phyloP scores from a whole-genome alignment of 2,113 vertebrate species.

The Rhadina sibilatrix region DNA sequence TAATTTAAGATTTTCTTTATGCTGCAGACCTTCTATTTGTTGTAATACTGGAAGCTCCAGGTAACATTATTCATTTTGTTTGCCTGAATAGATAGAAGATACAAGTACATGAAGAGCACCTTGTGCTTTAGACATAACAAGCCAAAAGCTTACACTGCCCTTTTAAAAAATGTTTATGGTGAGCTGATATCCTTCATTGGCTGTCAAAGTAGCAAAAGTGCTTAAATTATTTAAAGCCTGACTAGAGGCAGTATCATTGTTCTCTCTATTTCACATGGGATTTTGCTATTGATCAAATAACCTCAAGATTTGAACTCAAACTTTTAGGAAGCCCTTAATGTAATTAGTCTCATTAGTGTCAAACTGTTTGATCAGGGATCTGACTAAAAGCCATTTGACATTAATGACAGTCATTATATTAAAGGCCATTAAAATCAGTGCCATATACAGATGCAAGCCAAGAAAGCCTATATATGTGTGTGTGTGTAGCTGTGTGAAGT shows the following conservation, averaged over 20 bases:
- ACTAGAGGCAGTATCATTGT: neutral
- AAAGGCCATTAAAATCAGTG: neutral
- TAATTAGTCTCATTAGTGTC: neutral
- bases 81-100: neutral
- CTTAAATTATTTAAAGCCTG: neutral
- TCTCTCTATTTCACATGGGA: neutral
- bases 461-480: neutral
- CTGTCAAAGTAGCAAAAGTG: neutral
- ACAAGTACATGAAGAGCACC: neutral
- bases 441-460: neutral
- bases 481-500: neutral
- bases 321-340: neutral
- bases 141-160: neutral
- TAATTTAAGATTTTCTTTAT: neutral
- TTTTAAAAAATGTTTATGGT: neutral
- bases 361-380: neutral
- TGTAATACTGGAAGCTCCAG: neutral
- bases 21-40: neutral
- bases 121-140: neutral
- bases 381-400: constrained; percentile 1
- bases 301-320: neutral
- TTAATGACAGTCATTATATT: neutral
- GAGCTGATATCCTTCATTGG: neutral
- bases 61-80: neutral
- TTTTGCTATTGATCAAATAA: constrained; percentile 3